Conservation (phyloP, 2,113 vertebrate genomes). For the Galbula dea region DNA sequence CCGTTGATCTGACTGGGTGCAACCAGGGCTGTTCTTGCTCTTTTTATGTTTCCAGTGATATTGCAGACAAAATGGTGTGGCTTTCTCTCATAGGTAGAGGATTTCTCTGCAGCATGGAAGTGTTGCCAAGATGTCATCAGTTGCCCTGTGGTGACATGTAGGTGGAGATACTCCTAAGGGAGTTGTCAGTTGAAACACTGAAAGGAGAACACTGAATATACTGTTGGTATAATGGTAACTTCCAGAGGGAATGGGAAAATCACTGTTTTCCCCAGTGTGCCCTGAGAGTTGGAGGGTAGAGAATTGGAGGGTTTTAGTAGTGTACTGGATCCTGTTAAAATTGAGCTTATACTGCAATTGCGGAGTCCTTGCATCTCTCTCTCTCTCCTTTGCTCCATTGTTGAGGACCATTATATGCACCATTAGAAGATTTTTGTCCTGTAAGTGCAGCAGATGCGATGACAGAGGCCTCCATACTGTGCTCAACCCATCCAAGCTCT, state of each 20-base stretch:
- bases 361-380: not conserved
- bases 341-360: not conserved
- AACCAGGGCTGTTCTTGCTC: not conserved
- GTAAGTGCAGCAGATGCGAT: not conserved
- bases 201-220: not conserved
- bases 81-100: not conserved
- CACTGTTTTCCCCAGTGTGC: not conserved
- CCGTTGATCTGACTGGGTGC: not conserved
- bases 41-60: not conserved
- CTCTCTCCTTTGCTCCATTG: not conserved
- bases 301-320: not conserved
- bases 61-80: not conserved
- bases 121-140: not conserved
- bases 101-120: not conserved
- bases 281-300: not conserved
- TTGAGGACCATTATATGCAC: not conserved
- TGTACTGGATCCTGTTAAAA: not conserved
- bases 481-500: not conserved
- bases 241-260: not conserved
- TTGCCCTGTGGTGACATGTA: not conserved
- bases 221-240: not conserved
- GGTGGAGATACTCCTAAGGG: not conserved
- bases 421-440: conserved; percentile 28
- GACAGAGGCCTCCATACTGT: not conserved
- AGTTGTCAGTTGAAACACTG: not conserved